Conservation (phyloP, 2,797 vertebrate genomes). For the Ciconia nigra region DNA sequence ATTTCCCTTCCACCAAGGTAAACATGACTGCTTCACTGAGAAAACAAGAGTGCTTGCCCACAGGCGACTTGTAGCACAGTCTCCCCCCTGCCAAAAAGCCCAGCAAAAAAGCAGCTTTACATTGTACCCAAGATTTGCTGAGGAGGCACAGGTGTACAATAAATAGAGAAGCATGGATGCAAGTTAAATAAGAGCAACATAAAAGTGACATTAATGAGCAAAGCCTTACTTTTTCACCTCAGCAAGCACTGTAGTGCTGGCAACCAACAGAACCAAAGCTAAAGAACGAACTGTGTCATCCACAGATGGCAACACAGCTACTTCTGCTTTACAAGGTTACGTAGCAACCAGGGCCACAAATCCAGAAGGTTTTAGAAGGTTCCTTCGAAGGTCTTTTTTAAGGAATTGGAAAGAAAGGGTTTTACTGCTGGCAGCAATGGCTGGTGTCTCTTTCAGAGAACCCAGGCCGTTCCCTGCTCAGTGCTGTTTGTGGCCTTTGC, state of each 20-base stretch:
- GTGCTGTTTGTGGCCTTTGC: background rate
- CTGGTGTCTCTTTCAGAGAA: background rate
- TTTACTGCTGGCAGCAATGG: background rate
- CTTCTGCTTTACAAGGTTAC: background rate
- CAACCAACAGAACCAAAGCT: background rate
- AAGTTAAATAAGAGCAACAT: background rate
- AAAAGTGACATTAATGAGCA: background rate
- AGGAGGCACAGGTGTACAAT: background rate
- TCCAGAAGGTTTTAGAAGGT: background rate
- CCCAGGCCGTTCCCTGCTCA: background rate
- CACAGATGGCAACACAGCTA: background rate
- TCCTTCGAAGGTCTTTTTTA: background rate
- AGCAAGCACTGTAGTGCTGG: background rate
- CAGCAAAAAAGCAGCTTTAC: background rate
- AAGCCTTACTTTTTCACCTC: background rate
- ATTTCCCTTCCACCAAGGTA: background rate
- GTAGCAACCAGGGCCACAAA: background rate
- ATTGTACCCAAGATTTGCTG: background rate
- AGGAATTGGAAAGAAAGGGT: background rate
- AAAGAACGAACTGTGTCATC: background rate
- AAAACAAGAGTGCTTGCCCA: accelerated
- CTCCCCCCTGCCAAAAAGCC: too few relatives aligned
- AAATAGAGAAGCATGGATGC: background rate
- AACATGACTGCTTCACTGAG: background rate
- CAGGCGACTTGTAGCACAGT: accelerated